Base-by-base conservation (phyloP, 2,888 invertebrate species). In the Limulus polyphemus region DNA sequence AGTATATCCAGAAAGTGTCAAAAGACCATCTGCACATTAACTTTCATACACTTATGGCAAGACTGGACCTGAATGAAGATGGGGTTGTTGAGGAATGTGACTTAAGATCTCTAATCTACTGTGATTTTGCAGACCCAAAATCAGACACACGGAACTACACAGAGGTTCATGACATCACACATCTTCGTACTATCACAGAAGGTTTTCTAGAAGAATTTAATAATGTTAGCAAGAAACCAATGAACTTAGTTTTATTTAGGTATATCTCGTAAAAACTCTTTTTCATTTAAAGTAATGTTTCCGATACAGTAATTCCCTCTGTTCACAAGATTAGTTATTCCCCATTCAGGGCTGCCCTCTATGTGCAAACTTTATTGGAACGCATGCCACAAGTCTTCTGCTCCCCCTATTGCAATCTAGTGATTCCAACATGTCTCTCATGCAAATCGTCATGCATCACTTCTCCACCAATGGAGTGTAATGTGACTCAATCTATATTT, bases 51-150 rank as follows among this genome's bases (percentile, higher is more conserved):
- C 79, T 95, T 74, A 86, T 95, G 60, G 76, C 78, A 7, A 82
- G 89, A 64, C 77, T 93, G 1, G 79, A 81, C 77, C 74, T 77
- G 51, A 76, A 77, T 61, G 73, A 72, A 49, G 76, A 77, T 68
- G 76, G 75, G 49, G 73, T 72, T 60, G 77, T 73, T 50, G 85
- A 85, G 1, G 92, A 93, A 74, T 79, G 80, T 16, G 89, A 94
- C 74, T 79, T 95, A 10, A 82, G 94, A 62, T 87, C 86, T 71
- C 79, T 97, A 65, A 83, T 97, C 63, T 97, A 89, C 76, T 97
- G 97, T 74, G 94, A 97, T 76, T 97, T 97, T 75, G 86, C 88
- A 0, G 94, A 97, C 78, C 90, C 92, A 0, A 94, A 94, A 81
- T 88, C 87, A 12, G 93, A 94, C 72, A 83, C 84, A 12, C 83